These are phyloP conservation scores for Ornithorhynchus anatinus DNA, from an alignment of 2,113 vertebrate species.

Conservation along the genomic window DNA sequence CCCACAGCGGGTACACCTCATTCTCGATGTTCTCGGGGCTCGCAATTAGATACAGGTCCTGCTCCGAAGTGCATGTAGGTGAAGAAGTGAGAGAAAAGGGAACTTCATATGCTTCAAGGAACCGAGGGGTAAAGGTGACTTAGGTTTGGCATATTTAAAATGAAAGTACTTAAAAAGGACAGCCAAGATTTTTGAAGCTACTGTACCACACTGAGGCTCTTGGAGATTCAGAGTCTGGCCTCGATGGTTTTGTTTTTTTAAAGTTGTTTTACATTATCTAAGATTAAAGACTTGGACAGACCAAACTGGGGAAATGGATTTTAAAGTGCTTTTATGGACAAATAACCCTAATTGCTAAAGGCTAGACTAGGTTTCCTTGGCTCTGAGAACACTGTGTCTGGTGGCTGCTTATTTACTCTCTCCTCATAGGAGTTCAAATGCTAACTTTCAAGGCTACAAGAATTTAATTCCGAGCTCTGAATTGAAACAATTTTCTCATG, in stretches of 20 bases:
- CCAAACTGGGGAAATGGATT: conserved; percentile 22
- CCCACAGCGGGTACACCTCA: too few relatives aligned
- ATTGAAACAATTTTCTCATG: conserved; percentile 26
- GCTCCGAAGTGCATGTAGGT: too few relatives aligned
- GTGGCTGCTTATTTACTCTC: conserved; percentile 27
- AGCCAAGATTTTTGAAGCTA: conserved; percentile 3
- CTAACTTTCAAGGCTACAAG: conserved; percentile 17
- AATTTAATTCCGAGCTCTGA: conserved; percentile 29
- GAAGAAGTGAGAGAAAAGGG: too few relatives aligned
- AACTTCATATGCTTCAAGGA: too few relatives aligned
- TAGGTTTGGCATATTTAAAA: not conserved
- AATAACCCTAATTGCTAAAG: conserved; percentile 19
- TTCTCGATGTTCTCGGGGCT: too few relatives aligned
- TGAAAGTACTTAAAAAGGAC: not conserved
- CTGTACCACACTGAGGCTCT: conserved; percentile 6
- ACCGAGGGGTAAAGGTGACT: too few relatives aligned
- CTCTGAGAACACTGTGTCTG: not conserved
- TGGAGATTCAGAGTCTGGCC: conserved; percentile 21
- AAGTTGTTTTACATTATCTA: conserved; percentile 48
- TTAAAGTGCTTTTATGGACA: conserved; percentile 30
- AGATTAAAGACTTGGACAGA: conserved; percentile 39
- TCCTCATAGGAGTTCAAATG: conserved; percentile 37
- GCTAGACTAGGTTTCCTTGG: not conserved
- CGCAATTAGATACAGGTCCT: too few relatives aligned
- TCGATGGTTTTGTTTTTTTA: conserved; percentile 3